Percentiles rank a stretch among this genome's conserved stretches.
phyloP scores from a whole-genome alignment of 2,113 vertebrate genomes.

The Chaetodon auriga region DNA sequence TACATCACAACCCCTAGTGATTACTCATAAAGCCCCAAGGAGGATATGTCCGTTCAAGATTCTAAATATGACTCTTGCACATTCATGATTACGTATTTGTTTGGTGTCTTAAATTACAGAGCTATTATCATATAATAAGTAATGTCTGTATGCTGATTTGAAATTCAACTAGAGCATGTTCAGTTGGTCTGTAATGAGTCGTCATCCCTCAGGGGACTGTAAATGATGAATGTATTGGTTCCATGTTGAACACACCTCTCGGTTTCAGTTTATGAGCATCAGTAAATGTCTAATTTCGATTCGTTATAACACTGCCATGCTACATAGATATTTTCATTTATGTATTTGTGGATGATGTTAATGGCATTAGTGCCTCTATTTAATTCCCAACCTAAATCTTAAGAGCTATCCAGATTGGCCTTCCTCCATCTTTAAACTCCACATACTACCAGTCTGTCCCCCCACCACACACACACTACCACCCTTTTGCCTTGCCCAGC shows the following conservation, averaged over 20 bases:
- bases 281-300: not conserved
- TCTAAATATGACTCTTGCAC: slow-evolving; percentile 5
- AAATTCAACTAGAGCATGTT: slow-evolving; percentile 29
- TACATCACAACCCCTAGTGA: not conserved
- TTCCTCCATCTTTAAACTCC: slow-evolving; percentile 16
- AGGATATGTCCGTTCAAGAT: not conserved
- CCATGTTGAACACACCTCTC: slow-evolving; percentile 4
- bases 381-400: not conserved
- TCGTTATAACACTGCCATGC: not conserved
- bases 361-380: not conserved
- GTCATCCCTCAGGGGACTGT: slow-evolving; percentile 7
- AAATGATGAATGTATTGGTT: slow-evolving; percentile 6
- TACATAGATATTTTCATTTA: not conserved
- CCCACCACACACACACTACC: not conserved
- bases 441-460: slow-evolving; percentile 14
- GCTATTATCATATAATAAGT: slow-evolving; percentile 12
- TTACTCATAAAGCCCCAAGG: not conserved
- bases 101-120: slow-evolving; percentile 19
- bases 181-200: slow-evolving; percentile 21
- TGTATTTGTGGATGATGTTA: not conserved
- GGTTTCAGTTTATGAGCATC: not conserved
- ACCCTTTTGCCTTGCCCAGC: slow-evolving; percentile 26
- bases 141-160: slow-evolving; percentile 21
- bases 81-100: slow-evolving; percentile 22
- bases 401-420: slow-evolving; percentile 8